phyloP scores from a whole-genome alignment of 2,113 vertebrate genomes.

The Megalops atlanticus region DNA sequence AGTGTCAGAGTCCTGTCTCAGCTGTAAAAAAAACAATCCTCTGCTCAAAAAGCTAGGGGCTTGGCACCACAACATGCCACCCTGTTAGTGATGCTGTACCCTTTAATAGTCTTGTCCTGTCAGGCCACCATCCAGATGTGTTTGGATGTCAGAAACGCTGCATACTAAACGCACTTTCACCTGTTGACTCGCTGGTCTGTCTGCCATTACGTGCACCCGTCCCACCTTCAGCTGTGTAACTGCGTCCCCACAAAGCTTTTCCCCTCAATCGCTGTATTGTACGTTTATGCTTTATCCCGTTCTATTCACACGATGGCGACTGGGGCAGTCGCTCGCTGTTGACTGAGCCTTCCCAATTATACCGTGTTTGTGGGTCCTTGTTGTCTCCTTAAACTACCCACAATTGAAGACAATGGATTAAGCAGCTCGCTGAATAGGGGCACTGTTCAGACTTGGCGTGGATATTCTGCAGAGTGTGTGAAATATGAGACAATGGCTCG shows the following conservation, averaged over 20 bases:
- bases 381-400: conserved; percentile 26
- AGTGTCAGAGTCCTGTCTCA: not conserved
- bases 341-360: conserved; percentile 34
- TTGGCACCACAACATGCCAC: too few species aligned
- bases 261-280: conserved; percentile 25
- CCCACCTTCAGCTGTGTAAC: not conserved
- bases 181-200: conserved; percentile 12
- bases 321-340: conserved; percentile 23
- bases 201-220: not conserved
- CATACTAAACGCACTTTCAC: not conserved
- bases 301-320: conserved; percentile 17
- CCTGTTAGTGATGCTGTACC: too few species aligned
- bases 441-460: conserved; percentile 46
- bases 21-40: not conserved
- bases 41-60: not conserved
- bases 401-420: conserved; percentile 34
- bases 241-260: not conserved
- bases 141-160: not conserved
- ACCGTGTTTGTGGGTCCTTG: conserved; percentile 22
- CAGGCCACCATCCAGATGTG: not conserved
- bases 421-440: conserved; percentile 43
- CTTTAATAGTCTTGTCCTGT: not conserved
- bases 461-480: conserved; percentile 44
- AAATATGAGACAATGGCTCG: conserved; percentile 52
- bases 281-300: not conserved